Percentiles rank a stretch among this genome's conserved stretches.
Conservation (phyloP, 37 sponge, comb jelly and placozoan species). For the Hormiphora californensis region DNA sequence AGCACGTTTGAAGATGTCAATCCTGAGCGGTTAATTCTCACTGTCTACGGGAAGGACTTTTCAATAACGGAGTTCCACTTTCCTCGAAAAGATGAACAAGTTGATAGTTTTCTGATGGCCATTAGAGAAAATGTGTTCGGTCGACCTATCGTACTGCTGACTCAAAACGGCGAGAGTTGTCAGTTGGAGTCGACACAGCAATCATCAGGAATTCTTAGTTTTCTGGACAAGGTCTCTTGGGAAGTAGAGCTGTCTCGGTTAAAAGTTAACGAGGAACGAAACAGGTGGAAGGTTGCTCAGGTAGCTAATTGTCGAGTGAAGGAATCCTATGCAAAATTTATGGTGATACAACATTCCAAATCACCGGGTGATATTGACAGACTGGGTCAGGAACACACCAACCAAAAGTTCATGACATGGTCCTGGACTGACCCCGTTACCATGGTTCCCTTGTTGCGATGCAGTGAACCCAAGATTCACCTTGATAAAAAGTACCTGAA, state of each 20-base stretch:
- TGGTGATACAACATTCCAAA: not conserved
- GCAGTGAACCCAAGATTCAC: slow-evolving; percentile 41
- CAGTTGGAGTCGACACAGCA: too few relatives aligned
- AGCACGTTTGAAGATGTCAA: not conserved
- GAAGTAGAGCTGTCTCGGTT: not conserved
- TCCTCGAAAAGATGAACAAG: not conserved
- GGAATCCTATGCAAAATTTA: not conserved
- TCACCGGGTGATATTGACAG: not conserved
- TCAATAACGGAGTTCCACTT: not conserved
- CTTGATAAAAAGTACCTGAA: slow-evolving; percentile 16
- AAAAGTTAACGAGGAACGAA: not conserved
- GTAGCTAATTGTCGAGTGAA: not conserved
- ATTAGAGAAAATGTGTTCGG: not conserved
- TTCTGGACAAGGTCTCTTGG: slow-evolving; percentile 7
- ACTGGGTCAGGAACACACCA: not conserved
- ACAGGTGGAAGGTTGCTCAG: slow-evolving; percentile 24
- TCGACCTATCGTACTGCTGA: too few relatives aligned
- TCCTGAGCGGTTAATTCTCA: not conserved
- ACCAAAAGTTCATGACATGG: slow-evolving; percentile 4
- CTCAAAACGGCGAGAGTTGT: too few relatives aligned
- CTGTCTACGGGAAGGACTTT: slow-evolving; percentile 23
- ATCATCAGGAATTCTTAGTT: not conserved
- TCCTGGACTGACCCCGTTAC: slow-evolving; percentile 46
- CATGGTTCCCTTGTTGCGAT: slow-evolving; percentile 18
- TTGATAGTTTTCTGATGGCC: not conserved